Evolutionary conservation across 2,797 vertebrate genomes (phyloP).

Genomic region (Hippopotamyrus pictus): DNA sequence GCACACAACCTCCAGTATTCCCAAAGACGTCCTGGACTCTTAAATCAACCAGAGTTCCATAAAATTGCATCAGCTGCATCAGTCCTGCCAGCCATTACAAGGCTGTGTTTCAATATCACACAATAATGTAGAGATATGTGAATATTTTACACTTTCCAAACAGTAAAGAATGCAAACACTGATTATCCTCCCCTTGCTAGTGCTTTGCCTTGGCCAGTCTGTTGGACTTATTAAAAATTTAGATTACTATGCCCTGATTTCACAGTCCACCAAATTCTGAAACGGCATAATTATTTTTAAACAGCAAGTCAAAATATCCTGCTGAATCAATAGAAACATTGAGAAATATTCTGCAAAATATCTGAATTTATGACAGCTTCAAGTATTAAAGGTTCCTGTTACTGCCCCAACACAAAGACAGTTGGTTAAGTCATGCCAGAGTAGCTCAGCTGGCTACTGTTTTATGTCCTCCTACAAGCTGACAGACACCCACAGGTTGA

Average conservation of each 20-base stretch:
- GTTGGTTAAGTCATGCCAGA: not conserved
- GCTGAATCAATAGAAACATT: not conserved
- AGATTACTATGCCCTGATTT: not conserved
- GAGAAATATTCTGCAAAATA: not conserved
- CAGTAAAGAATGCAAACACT: not conserved
- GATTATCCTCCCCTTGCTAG: not conserved
- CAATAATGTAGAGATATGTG: not conserved
- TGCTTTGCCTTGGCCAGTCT: not conserved
- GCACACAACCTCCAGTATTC: not conserved
- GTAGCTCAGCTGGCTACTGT: not conserved
- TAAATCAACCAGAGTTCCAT: not conserved
- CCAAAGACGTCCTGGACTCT: not conserved
- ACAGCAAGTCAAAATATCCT: not conserved
- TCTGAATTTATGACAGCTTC: not conserved
- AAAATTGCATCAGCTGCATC: not conserved
- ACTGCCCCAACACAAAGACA: not conserved
- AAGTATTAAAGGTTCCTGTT: not conserved
- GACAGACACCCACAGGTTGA: conserved; percentile 12
- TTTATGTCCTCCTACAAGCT: conserved; percentile 1
- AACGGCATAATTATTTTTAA: not conserved
- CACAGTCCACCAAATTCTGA: not conserved
- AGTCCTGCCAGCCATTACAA: not conserved
- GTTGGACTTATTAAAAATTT: not conserved
- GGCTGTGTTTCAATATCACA: not conserved
- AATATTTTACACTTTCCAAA: not conserved